These are phyloP conservation scores for Miltochrista miniata DNA, from an alignment of 2,888 invertebrate species.

Conservation along the genomic window DNA sequence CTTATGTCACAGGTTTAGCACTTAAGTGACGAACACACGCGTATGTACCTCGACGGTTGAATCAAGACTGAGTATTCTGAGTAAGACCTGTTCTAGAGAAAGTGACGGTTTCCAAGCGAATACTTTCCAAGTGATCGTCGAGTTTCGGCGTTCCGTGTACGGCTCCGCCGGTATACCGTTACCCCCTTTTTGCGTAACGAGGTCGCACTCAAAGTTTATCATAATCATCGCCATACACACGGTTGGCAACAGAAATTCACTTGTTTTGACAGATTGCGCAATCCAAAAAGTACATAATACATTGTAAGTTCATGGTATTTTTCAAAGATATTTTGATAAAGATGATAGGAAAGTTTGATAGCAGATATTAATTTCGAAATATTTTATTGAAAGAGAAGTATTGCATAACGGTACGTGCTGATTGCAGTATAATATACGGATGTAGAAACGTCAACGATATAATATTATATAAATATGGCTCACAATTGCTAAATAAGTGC, in stretches of 20 bases:
- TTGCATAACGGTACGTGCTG: constrained; percentile 3
- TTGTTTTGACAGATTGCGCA: constrained; percentile 44
- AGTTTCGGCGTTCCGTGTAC: constrained; percentile 51
- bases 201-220: constrained; percentile 63
- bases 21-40: constrained; percentile 14
- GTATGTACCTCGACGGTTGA: constrained; percentile 47
- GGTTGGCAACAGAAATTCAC: constrained; percentile 57
- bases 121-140: constrained; percentile 73
- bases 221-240: constrained; percentile 49
- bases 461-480: neutral
- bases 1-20: constrained; percentile 37
- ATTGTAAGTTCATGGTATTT: neutral
- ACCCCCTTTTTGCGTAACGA: constrained; percentile 67
- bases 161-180: constrained; percentile 62
- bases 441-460: neutral
- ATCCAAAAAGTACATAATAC: constrained; percentile 7
- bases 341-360: neutral
- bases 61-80: constrained; percentile 54
- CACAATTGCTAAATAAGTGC: neutral
- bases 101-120: constrained; percentile 68
- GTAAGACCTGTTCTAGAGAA: constrained; percentile 74
- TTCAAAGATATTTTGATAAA: neutral
- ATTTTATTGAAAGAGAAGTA: constrained; percentile 1
- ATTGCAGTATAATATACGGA: neutral
- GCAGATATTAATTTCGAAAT: constrained; percentile 2